A percentile compares a stretch with the other conserved stretches of the same genome.
Evolutionary conservation across 2,888 invertebrate species (phyloP).

Genomic region (Rotaria macrura): DNA sequence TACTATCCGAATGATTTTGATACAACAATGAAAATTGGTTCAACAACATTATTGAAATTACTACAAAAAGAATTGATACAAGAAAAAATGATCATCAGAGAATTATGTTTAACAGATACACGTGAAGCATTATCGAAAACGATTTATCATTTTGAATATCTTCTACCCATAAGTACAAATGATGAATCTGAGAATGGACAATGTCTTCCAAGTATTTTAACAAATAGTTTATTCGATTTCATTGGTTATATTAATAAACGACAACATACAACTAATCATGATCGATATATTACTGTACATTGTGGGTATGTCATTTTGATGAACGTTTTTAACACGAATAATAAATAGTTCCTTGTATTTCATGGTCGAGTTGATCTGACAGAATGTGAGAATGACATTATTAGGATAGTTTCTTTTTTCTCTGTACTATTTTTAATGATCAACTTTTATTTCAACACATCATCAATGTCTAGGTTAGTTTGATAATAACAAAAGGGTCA

Average conservation of each 20-base stretch:
- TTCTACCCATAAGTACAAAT: background rate
- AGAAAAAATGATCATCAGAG: background rate
- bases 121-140: constrained; percentile 5
- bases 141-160: constrained; percentile 17
- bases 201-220: constrained; percentile 5
- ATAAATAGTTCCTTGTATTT: too few relatives aligned
- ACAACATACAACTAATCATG: background rate
- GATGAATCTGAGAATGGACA: background rate
- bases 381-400: too few relatives aligned
- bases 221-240: constrained; percentile 15
- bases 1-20: constrained; percentile 11
- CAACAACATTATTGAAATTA: constrained; percentile 16
- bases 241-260: background rate
- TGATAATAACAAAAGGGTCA: too few relatives aligned
- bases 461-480: too few relatives aligned
- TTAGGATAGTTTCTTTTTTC: too few relatives aligned
- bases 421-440: too few relatives aligned
- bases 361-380: too few relatives aligned
- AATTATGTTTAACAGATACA: constrained; percentile 12
- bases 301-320: constrained; percentile 5
- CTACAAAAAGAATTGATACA: background rate
- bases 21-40: constrained; percentile 17
- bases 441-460: too few relatives aligned
- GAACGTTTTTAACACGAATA: too few relatives aligned
- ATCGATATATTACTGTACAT: constrained; percentile 8